A percentile compares a stretch with the other conserved stretches of the same genome.
These are phyloP conservation scores for Anorthoa munda DNA, from an alignment of 2,888 invertebrate species.

Conservation along the genomic window DNA sequence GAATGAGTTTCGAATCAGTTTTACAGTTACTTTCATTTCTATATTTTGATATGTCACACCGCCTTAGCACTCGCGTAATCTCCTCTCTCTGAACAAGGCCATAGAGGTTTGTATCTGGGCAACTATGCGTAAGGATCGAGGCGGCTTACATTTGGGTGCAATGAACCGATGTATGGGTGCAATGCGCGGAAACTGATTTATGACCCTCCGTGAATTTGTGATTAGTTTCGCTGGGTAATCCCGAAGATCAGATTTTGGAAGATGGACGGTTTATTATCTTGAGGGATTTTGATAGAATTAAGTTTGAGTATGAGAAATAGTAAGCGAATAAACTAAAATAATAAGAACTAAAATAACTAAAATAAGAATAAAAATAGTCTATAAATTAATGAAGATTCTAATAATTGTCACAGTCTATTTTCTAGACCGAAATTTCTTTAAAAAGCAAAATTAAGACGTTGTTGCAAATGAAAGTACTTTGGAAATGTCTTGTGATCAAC, in stretches of 20 bases:
- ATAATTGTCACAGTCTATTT: not conserved
- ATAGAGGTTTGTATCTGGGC: slow-evolving; percentile 37
- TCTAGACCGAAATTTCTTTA: not conserved
- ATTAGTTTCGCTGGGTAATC: slow-evolving; percentile 47
- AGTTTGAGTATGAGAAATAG: not conserved
- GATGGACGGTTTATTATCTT: not conserved
- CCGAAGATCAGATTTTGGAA: slow-evolving; percentile 35
- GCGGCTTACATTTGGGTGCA: slow-evolving; percentile 62
- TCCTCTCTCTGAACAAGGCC: not conserved
- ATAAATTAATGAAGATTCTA: too few relatives aligned
- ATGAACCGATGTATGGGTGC: slow-evolving; percentile 65
- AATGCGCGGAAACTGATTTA: slow-evolving; percentile 65
- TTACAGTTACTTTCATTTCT: too few relatives aligned
- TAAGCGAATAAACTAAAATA: too few relatives aligned
- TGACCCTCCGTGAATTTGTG: slow-evolving; percentile 38
- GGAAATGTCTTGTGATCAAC: too few relatives aligned
- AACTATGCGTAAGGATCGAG: slow-evolving; percentile 65
- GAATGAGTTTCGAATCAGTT: too few relatives aligned
- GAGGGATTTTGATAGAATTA: not conserved
- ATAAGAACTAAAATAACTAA: too few relatives aligned
- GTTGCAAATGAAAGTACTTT: too few relatives aligned
- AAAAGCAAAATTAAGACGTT: too few relatives aligned
- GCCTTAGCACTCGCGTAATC: not conserved
- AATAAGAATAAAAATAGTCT: too few relatives aligned
- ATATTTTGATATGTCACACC: not conserved